Evolutionary conservation across 2,113 vertebrate species (phyloP).

Genomic region (Sebastes fasciatus): DNA sequence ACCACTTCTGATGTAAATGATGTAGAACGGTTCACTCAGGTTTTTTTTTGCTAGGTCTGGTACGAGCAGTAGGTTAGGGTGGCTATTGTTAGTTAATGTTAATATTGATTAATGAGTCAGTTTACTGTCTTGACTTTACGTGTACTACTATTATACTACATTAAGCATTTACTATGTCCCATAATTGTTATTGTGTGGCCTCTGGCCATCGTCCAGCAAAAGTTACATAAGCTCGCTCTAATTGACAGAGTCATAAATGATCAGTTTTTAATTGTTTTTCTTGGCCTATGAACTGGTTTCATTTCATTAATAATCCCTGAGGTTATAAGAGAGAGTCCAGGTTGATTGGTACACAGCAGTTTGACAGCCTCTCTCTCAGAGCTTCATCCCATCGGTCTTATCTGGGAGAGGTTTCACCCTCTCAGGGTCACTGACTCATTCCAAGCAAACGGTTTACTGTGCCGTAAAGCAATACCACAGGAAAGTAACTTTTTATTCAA

Average conservation of each 20-base stretch:
- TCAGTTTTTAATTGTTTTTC: background rate
- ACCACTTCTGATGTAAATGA: no score
- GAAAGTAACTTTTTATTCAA: constrained; percentile 8
- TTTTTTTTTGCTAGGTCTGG: no score
- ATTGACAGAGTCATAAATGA: background rate
- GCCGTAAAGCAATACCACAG: background rate
- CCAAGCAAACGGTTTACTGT: constrained; percentile 2
- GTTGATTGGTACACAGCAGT: constrained; percentile 10
- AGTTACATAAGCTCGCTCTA: background rate
- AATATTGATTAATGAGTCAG: no score
- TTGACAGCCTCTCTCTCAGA: constrained; percentile 9
- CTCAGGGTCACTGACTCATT: constrained; percentile 19
- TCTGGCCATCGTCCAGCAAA: background rate
- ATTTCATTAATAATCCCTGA: background rate
- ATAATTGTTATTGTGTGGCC: background rate
- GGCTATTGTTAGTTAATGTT: no score
- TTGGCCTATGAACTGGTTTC: background rate
- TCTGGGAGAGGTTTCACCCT: constrained; percentile 2
- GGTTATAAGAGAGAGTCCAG: background rate
- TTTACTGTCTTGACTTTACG: no score
- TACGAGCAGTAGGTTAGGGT: no score
- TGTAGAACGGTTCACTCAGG: no score
- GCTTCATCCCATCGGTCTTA: constrained; percentile 2
- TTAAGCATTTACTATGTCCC: background rate
- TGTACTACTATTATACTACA: background rate